phyloP scores from a whole-genome alignment of 2,888 invertebrate genomes.

The Vanessa cardui region DNA sequence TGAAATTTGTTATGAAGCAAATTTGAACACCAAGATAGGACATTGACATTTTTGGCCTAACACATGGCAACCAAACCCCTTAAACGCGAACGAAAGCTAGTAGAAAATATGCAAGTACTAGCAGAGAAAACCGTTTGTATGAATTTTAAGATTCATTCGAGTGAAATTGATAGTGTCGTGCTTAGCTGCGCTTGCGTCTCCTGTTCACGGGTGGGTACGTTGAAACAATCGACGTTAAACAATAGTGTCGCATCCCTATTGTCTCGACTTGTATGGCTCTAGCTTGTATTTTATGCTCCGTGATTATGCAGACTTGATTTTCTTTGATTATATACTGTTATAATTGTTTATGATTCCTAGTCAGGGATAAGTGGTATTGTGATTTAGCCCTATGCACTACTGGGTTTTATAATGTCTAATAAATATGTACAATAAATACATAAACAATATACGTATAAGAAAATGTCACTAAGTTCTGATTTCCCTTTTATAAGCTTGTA shows the following conservation, averaged over 20 bases:
- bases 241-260: conserved; percentile 28
- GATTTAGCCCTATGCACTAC: too few species aligned
- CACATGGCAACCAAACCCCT: too few species aligned
- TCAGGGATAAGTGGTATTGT: not conserved
- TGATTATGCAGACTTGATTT: not conserved
- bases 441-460: too few species aligned
- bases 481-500: too few species aligned
- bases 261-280: conserved; percentile 19
- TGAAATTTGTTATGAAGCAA: too few species aligned
- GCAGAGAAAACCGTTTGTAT: not conserved
- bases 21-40: too few species aligned
- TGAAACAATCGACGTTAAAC: conserved; percentile 23
- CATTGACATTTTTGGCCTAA: too few species aligned
- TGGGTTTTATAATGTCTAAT: too few species aligned
- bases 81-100: too few species aligned
- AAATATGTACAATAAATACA: too few species aligned
- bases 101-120: too few species aligned
- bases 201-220: conserved; percentile 28
- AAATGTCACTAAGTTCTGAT: too few species aligned
- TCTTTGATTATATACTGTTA: conserved; percentile 3
- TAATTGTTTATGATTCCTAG: not conserved
- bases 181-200: conserved; percentile 24
- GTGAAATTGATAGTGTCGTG: conserved; percentile 27
- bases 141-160: not conserved
- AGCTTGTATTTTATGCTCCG: not conserved